Evolutionary conservation across 2,888 invertebrate species (phyloP).

Genomic region (Perizoma flavofasciatum): DNA sequence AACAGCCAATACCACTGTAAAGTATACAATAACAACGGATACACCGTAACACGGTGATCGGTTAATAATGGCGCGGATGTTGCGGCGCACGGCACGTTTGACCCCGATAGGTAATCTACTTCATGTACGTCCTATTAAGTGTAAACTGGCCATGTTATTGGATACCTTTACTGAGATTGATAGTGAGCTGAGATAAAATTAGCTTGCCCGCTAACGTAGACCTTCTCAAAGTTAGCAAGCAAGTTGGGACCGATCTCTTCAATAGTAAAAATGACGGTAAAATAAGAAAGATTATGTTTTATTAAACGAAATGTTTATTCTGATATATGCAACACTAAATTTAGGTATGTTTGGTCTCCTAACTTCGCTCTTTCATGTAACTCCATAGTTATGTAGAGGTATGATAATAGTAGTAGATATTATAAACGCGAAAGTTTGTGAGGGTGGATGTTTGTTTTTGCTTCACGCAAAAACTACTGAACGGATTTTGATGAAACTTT

Average conservation of each 20-base stretch:
- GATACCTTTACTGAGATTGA: slow-evolving; percentile 19
- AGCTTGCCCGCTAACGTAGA: neutral
- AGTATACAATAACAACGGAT: neutral
- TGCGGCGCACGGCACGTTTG: slow-evolving; percentile 43
- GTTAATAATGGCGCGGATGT: slow-evolving; percentile 38
- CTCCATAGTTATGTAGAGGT: no score
- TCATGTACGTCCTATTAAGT: slow-evolving; percentile 23
- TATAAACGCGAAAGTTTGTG: no score
- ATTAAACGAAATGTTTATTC: no score
- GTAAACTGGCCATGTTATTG: slow-evolving; percentile 23
- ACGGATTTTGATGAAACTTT: no score
- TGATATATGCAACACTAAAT: no score
- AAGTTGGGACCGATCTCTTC: neutral
- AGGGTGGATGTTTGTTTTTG: no score
- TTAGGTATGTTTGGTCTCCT: no score
- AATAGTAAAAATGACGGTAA: neutral
- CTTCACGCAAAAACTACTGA: no score
- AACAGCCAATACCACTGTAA: no score
- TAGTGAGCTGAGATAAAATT: neutral
- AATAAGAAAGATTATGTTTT: neutral
- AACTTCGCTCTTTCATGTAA: no score
- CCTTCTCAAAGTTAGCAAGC: no score
- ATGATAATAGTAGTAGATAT: no score
- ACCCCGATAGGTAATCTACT: slow-evolving; percentile 52
- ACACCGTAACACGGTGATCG: slow-evolving; percentile 28